A percentile compares a stretch with the other conserved stretches of the same genome.
Conservation (phyloP, 2,113 vertebrate species). For the Corynorhinus townsendii region DNA sequence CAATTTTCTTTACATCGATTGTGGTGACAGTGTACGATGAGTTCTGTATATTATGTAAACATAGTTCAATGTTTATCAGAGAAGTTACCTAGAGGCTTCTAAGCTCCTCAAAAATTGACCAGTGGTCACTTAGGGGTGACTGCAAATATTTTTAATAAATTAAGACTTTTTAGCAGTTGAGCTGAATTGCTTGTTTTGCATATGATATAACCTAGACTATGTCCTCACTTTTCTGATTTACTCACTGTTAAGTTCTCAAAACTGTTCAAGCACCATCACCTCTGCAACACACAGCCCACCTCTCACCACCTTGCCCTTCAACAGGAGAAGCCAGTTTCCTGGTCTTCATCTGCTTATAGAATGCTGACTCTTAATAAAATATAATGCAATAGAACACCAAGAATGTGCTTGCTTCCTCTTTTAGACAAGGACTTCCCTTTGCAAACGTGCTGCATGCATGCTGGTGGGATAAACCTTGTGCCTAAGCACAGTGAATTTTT, state of each 20-base stretch:
- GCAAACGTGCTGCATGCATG: background rate
- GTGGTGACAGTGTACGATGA: background rate
- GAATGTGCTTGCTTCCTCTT: background rate
- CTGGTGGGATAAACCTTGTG: background rate
- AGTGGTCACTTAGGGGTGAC: background rate
- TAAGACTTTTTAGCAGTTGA: background rate
- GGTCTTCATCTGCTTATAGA: too few relatives aligned
- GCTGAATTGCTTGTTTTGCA: background rate
- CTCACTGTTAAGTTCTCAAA: background rate
- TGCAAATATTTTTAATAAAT: background rate
- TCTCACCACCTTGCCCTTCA: too few relatives aligned
- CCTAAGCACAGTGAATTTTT: background rate
- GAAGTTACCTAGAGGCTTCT: background rate
- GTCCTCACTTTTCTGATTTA: background rate
- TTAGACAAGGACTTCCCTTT: background rate
- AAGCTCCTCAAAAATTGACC: background rate
- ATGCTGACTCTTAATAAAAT: background rate
- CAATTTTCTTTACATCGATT: fast-evolving
- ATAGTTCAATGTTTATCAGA: background rate
- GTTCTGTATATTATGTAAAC: background rate
- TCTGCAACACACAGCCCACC: background rate
- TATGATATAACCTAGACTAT: background rate
- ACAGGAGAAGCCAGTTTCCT: background rate
- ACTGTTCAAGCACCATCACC: background rate
- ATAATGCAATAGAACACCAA: too few relatives aligned